Percentiles rank a stretch among this genome's conserved stretches.
These are phyloP conservation scores for Bugula neritina DNA, from an alignment of 2,888 invertebrate species.

Conservation along the genomic window DNA sequence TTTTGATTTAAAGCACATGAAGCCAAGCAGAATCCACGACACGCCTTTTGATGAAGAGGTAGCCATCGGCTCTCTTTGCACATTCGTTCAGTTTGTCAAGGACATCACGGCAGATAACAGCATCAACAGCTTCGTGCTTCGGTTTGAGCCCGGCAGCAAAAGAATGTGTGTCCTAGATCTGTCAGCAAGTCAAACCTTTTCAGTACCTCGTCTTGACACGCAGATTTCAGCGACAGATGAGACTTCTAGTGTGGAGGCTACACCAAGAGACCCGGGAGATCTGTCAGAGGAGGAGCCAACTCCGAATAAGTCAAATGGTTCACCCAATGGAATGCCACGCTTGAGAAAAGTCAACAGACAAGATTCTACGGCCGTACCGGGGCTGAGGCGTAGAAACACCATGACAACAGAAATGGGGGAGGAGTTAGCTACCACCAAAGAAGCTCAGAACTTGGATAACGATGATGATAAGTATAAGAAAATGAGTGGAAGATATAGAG, in stretches of 20 bases:
- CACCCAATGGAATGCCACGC: not conserved
- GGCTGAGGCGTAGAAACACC: not conserved
- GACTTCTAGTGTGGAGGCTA: constrained; percentile 4
- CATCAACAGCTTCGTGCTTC: not conserved
- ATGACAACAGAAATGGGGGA: not conserved
- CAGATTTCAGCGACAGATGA: constrained; percentile 18
- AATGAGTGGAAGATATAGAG: not conserved
- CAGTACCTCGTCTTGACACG: not conserved
- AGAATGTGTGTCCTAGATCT: constrained; percentile 4
- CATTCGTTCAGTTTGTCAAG: constrained; percentile 20
- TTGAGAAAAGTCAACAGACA: constrained; percentile 4
- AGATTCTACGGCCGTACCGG: not conserved
- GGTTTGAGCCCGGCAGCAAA: constrained; percentile 22
- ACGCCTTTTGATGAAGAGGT: constrained; percentile 5
- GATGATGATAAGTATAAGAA: not conserved
- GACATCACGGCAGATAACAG: not conserved
- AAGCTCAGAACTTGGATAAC: not conserved
- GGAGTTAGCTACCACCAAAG: not conserved
- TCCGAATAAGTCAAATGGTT: not conserved
- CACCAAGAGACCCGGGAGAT: not conserved
- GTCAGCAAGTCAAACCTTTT: not conserved
- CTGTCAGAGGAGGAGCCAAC: not conserved
- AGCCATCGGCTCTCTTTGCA: constrained; percentile 7
- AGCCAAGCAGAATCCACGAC: not conserved
- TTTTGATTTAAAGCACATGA: constrained; percentile 5